Percentiles rank a stretch among this genome's conserved stretches.
Evolutionary conservation across 2,113 vertebrate genomes (phyloP).

Genomic region (Hystrix brachyura): DNA sequence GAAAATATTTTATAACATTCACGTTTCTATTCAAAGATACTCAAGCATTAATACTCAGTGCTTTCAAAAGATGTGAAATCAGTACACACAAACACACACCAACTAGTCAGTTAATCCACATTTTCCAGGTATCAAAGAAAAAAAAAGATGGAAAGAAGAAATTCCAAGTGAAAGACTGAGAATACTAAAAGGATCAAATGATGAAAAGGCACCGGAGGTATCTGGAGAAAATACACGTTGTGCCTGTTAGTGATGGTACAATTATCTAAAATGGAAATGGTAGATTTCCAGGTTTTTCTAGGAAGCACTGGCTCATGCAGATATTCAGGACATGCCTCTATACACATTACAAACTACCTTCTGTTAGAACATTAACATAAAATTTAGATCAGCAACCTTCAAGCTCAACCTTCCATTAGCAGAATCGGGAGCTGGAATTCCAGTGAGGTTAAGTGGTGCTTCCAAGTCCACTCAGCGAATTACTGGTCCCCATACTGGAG

Average conservation of each 20-base stretch:
- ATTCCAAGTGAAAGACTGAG: neutral
- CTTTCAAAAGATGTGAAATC: neutral
- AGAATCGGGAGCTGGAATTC: constrained; percentile 46
- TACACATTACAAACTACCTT: neutral
- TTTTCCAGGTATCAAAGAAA: neutral
- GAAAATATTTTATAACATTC: neutral
- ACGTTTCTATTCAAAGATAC: neutral
- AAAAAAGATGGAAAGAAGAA: neutral
- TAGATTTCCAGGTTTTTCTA: constrained; percentile 27
- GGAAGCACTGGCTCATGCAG: neutral
- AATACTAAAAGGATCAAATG: neutral
- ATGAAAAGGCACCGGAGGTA: neutral
- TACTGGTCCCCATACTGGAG: neutral
- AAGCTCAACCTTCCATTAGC: neutral
- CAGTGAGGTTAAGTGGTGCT: constrained; percentile 7
- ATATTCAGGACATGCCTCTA: constrained; percentile 23
- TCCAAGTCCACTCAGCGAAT: neutral
- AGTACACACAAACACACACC: neutral
- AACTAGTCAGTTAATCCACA: neutral
- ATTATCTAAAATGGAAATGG: constrained; percentile 28
- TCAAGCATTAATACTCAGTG: neutral
- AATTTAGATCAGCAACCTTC: neutral
- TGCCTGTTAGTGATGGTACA: neutral
- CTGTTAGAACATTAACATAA: constrained; percentile 40
- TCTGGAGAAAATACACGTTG: neutral